Conservation (phyloP, 2,113 vertebrate species). For the Motacilla alba region DNA sequence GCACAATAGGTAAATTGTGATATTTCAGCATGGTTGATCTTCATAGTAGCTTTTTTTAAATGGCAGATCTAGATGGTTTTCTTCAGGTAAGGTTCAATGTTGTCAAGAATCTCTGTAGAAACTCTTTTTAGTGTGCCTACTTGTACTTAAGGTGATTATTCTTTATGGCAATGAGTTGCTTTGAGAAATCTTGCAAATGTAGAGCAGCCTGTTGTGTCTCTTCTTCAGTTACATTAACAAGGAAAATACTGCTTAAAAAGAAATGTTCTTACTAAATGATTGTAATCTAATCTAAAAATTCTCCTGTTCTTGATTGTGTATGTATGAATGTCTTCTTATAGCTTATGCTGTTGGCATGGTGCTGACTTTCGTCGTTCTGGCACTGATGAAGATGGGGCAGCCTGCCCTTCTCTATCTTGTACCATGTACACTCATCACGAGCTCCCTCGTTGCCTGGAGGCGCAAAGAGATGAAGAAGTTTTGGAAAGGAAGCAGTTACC, state of each 20-base stretch:
- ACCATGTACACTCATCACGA: slow-evolving; percentile 88
- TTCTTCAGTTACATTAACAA: background rate
- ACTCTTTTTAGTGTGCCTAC: background rate
- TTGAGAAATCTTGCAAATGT: background rate
- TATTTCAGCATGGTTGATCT: background rate
- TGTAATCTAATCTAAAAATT: background rate
- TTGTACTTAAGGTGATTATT: background rate
- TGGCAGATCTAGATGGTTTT: background rate
- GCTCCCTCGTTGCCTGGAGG: slow-evolving; percentile 80
- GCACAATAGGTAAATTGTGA: slow-evolving; percentile 80
- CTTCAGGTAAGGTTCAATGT: background rate
- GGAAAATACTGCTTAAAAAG: background rate
- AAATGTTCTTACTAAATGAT: background rate
- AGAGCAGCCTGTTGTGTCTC: background rate
- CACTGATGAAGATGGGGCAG: slow-evolving; percentile 88
- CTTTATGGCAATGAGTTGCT: background rate
- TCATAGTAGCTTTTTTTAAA: background rate
- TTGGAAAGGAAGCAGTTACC: slow-evolving; percentile 87
- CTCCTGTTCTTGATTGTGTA: background rate
- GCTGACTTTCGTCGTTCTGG: slow-evolving; percentile 86
- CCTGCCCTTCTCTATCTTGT: slow-evolving; percentile 95
- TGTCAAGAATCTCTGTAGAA: background rate
- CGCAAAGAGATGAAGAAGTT: slow-evolving; percentile 89
- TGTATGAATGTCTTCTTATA: slow-evolving; percentile 32
- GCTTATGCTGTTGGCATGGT: slow-evolving; percentile 90